Evolutionary conservation across 2,797 vertebrate genomes (phyloP).

Genomic region (Falco columbarius): DNA sequence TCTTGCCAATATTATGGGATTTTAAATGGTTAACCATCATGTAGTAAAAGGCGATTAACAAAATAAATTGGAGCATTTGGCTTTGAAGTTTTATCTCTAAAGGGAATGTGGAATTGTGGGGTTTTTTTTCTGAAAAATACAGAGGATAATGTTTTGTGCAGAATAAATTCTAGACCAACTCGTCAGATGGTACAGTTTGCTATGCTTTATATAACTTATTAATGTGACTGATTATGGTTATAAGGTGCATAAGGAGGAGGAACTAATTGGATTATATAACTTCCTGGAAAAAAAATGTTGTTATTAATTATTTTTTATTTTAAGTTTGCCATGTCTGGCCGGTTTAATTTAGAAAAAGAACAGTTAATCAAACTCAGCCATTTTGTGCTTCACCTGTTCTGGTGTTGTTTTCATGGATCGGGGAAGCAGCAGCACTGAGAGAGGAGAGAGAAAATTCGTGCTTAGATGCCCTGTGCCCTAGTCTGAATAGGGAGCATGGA

Average conservation of each 20-base stretch:
- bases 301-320: background rate
- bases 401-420: background rate
- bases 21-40: background rate
- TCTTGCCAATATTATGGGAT: background rate
- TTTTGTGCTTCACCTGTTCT: background rate
- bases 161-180: background rate
- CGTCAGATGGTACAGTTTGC: background rate
- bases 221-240: background rate
- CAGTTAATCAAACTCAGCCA: background rate
- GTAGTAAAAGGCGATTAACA: background rate
- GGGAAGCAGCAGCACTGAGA: background rate
- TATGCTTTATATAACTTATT: background rate
- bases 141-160: background rate
- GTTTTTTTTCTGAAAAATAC: background rate
- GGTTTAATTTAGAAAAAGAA: background rate
- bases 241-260: background rate
- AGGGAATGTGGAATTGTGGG: background rate
- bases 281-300: background rate
- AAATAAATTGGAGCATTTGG: background rate
- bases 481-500: background rate
- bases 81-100: background rate
- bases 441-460: background rate
- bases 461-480: accelerated
- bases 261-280: background rate
- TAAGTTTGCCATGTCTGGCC: background rate